Percentiles rank a stretch among this genome's conserved stretches.
Evolutionary conservation across 2,888 invertebrate species (phyloP).

Genomic region (Beris chalybata): DNA sequence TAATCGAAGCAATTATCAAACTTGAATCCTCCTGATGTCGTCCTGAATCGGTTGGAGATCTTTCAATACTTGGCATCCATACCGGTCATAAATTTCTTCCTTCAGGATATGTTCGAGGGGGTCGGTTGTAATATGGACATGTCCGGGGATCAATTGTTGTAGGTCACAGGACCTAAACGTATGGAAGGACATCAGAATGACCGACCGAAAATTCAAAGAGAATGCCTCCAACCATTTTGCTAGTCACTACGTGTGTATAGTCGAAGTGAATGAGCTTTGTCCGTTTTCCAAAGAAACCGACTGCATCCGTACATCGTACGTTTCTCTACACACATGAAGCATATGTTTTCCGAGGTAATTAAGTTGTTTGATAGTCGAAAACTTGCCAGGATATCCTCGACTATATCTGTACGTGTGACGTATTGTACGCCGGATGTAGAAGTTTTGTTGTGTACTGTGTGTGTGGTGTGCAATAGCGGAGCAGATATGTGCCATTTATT

Average conservation of each 20-base stretch:
- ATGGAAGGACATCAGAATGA: constrained; percentile 8
- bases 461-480: constrained; percentile 3
- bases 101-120: background rate
- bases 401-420: background rate
- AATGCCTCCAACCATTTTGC: background rate
- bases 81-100: constrained; percentile 15
- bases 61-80: constrained; percentile 12
- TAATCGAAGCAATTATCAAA: constrained; percentile 14
- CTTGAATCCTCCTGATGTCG: constrained; percentile 11
- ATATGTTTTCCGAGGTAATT: constrained; percentile 38
- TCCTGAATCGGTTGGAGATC: constrained; percentile 14
- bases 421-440: background rate
- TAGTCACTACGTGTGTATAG: background rate
- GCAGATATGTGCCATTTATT: constrained; percentile 32
- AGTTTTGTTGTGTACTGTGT: background rate
- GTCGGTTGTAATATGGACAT: constrained; percentile 13
- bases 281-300: too few species aligned
- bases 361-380: constrained; percentile 38
- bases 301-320: background rate
- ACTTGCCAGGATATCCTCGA: constrained; percentile 14
- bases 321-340: constrained; percentile 8
- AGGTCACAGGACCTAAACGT: constrained; percentile 11
- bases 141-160: constrained; percentile 24
- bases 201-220: constrained; percentile 6
- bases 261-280: too few species aligned